Base-by-base conservation (phyloP, 2,888 invertebrate genomes). In the Morpho deidamia region DNA sequence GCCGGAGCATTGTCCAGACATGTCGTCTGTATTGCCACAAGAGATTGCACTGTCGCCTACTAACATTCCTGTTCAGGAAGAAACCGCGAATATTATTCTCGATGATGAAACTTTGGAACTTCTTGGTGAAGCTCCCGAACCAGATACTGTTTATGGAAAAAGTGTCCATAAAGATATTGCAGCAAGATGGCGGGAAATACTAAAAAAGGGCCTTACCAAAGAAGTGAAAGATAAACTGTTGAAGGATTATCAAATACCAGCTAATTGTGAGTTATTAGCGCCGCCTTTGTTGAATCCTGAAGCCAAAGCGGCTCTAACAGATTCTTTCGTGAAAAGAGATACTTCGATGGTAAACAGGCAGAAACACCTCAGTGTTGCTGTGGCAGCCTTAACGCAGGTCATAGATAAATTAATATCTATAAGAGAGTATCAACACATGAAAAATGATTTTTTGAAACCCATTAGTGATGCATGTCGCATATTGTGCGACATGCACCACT, bases 101-200 rank as follows among this genome's bases (percentile, higher is more conserved):
- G 14, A 2, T 14, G 4, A 14, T 14, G 14, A 14, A 14, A 14
- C 14, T 14, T 14, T 14, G 4, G 49, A 51, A 44, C 44, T 48
- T 48, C 49, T 45, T 44, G 55, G 51, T 45, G 47, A 55, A 45
- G 45, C 52, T 35, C 39, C 46, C 11, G 37, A 12, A 10, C 9
- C 11, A 33, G 10, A n/a, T 7, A 5, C n/a, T 8, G 32, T 7
- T 8, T 40, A n/a, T 7, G 40, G 40, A 8, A 11, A 40, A 11
- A 7, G 7, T 8, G 8, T 11, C 5, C 40, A 40, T 8, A 40
- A 40, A 11, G 32, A 43, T 23, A 3, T 43, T 1, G 23, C 14
- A 4, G 1, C 42, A 5, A 23, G 42, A n/a, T 43, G 42, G 42
- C 14, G 9, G 8, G 23, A 43, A 1, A 43, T 43, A 9, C 7